phyloP scores from a whole-genome alignment of 2,797 vertebrate species.

The Mormyrops boulengeri region DNA sequence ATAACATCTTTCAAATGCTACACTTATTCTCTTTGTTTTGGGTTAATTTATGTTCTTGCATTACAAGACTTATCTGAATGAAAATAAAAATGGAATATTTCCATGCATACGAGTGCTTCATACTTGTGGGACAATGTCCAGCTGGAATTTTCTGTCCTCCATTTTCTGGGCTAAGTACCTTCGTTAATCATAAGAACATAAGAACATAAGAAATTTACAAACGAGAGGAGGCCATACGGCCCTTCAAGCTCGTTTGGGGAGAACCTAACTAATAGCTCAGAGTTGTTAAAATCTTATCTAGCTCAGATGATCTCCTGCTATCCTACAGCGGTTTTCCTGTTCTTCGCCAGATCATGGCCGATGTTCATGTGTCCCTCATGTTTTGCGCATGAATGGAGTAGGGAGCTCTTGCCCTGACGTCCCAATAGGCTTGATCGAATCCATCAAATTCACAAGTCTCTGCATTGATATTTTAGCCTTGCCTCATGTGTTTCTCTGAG shows the following conservation, averaged over 20 bases:
- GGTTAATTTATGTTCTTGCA: constrained; percentile 1
- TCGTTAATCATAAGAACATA: background rate
- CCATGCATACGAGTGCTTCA: background rate
- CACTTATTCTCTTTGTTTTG: background rate
- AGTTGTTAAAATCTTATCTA: no score
- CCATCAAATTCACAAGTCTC: background rate
- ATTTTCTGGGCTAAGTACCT: background rate
- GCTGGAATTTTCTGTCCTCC: background rate
- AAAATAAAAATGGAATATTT: background rate
- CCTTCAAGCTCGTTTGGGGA: no score
- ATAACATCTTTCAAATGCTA: background rate
- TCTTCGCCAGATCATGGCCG: background rate
- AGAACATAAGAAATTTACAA: no score
- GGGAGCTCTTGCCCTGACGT: background rate
- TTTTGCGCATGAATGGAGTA: background rate
- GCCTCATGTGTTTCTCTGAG: background rate
- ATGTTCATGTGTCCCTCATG: background rate
- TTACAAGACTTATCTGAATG: constrained; percentile 16
- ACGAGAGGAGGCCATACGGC: no score
- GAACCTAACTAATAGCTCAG: no score
- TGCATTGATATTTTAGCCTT: background rate
- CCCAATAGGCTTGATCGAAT: background rate
- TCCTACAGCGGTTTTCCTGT: background rate
- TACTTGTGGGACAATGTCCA: background rate
- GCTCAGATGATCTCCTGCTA: background rate